Base-by-base conservation (phyloP, 2,888 invertebrate genomes). In the Leucoptera coffeella region DNA sequence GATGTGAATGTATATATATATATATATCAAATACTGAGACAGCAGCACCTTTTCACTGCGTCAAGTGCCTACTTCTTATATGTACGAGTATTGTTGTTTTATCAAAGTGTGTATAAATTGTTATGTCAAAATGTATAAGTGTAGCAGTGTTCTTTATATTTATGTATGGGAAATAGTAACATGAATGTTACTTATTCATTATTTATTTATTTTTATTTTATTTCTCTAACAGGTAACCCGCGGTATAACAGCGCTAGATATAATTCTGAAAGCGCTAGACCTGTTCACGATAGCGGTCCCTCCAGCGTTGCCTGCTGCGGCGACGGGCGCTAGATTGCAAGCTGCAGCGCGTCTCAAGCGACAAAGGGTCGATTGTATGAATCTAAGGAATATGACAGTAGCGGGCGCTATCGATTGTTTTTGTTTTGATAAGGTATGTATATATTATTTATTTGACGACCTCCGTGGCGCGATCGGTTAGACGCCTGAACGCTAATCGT, bases 261-360 rank as follows among this genome's bases (percentile, higher is more conserved):
- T 88, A 17, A 69, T 77, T 0, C 51, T 90, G 8, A 85, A 92
- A 45, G 85, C 90, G 0, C 62, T 95, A 35, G 95, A 96, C 62
- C 79, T 96, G 28, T 85, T 95, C 34, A 96, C 96, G 0, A 92
- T 96, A 30, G 93, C 92, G 22, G 90, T 96, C 1, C 95, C 95
- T 0, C 95, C 96, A 1, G 94, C 95, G 1, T 59, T 96, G 23
- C 96, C 94, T 2, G 94, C 94, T 21, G 96, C 95, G 31, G 94
- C 95, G 94, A 93, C 94, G 0, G 91, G 94, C 2, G 95, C 95
- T 0, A 80, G 88, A 2, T 75, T 91, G 41, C 91, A 93, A 53
- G 95, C 95, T 1, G 93, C 94, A 47, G 75, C 77, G 28, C 74
- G 95, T 6, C 72, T 96, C 24, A 78, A 85, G 50, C 75, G 76